Evolutionary conservation across 2,888 invertebrate genomes (phyloP), one percentile per base, ranked within the genome.

Genomic region (Heliconius cydno): DNA sequence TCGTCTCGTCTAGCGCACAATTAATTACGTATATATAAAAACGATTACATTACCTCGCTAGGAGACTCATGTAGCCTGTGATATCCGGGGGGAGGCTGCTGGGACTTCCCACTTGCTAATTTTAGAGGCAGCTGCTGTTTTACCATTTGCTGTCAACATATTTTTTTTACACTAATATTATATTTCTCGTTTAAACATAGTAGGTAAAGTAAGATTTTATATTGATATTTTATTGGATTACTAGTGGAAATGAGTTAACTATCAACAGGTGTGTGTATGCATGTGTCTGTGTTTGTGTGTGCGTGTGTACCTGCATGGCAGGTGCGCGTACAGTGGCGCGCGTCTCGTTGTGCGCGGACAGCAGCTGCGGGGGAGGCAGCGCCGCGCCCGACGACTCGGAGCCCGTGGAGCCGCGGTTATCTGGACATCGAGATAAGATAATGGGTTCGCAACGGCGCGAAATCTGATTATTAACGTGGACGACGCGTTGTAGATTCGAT

Each of bases 71-170:
- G 94, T 10, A 95, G 88, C 7, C 94, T 84, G 82, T 92, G 92
- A 88, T 95, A 95, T 0, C 94, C 94, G 6, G 94, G 92, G 77
- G 95, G 94, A 10, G 92, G 95, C 89, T 90, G 96, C 68, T 92
- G 93, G 10, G 87, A 86, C 82, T 94, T 94, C 74, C 94, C 94
- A 76, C 94, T 95, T n/a, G 98, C 98, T 70, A 98, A 94, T 90
- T 98, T 98, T 84, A 98, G 94, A 0, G 99, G 99, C 81, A 99
- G 93, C 91, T 98, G 98, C 87, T 99, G 99, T 87, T 98, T 98
- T 38, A 98, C 96, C 86, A 94, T 92, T 90, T 94, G 94, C 91
- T 91, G 85, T 34, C 19, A n/a, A 34, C 10, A 57, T 57, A n/a
- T 57, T 70, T 15, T 52, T 46, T 46, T 46, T 46, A 15, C 15